Percentiles rank a stretch among this genome's conserved stretches.
These are phyloP conservation scores for Petrocephalus zakoni DNA, from an alignment of 2,113 vertebrate genomes.

Conservation along the genomic window DNA sequence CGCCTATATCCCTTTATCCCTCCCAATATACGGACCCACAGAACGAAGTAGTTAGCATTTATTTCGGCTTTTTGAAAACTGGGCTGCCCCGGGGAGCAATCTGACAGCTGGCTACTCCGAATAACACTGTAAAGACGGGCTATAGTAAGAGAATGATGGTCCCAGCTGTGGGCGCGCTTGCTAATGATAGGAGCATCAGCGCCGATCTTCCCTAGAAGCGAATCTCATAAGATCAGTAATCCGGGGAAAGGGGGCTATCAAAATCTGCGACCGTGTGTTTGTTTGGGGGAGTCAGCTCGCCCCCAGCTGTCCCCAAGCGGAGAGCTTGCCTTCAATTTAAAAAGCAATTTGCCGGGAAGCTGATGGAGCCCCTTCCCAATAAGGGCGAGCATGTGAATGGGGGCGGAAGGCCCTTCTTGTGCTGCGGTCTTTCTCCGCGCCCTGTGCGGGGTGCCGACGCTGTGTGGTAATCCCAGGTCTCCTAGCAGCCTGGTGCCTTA, in stretches of 20 bases:
- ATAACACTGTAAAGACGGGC: not conserved
- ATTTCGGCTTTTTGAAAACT: not conserved
- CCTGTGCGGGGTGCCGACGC: slow-evolving; percentile 4
- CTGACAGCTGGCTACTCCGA: not conserved
- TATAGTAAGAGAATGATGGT: not conserved
- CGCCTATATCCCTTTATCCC: not conserved
- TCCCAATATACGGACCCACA: not conserved
- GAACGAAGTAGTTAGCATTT: not conserved
- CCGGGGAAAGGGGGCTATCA: not conserved
- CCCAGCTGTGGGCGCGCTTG: not conserved
- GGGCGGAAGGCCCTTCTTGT: not conserved
- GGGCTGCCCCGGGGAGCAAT: not conserved
- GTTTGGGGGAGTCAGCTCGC: not conserved
- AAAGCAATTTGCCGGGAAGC: slow-evolving; percentile 8
- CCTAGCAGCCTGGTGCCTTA: slow-evolving; percentile 50
- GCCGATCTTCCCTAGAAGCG: not conserved
- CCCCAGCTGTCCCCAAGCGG: not conserved
- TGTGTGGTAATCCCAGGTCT: slow-evolving; percentile 31
- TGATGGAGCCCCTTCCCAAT: not conserved
- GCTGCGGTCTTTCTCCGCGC: slow-evolving; percentile 3
- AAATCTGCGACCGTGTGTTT: not conserved
- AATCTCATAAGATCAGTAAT: not conserved
- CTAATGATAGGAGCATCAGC: not conserved
- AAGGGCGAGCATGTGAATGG: not conserved
- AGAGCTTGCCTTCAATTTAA: not conserved